These are phyloP conservation scores for Psettodes erumei DNA, from an alignment of 2,113 vertebrate genomes.

Conservation along the genomic window DNA sequence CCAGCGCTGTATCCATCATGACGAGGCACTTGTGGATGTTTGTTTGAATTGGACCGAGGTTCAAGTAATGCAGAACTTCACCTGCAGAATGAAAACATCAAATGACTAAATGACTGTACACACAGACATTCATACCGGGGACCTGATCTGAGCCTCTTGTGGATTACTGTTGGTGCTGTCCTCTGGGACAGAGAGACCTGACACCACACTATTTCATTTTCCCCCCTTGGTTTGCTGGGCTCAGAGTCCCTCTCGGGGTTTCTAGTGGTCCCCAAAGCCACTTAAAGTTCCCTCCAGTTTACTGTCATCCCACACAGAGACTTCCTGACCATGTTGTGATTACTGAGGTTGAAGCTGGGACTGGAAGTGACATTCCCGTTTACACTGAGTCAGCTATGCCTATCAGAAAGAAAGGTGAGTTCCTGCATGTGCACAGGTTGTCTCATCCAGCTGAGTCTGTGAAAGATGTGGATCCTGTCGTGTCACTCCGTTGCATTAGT, in stretches of 20 bases:
- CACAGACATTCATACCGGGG: neutral
- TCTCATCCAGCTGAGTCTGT: neutral
- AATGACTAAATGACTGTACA: neutral
- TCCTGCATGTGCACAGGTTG: neutral
- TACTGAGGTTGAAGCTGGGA: conserved; percentile 24
- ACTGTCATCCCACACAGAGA: neutral
- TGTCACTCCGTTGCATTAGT: neutral
- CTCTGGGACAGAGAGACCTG: conserved; percentile 6
- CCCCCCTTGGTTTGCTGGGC: neutral
- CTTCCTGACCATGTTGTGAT: conserved; percentile 46
- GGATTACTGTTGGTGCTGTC: conserved; percentile 6
- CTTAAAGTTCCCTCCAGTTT: neutral
- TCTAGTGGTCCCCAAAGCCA: too few species aligned
- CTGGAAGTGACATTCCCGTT: conserved; percentile 27
- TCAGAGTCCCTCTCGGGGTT: too few species aligned
- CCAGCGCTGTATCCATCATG: conserved; percentile 35
- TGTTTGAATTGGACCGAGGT: conserved; percentile 5
- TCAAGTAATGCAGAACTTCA: neutral
- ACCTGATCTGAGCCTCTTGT: neutral
- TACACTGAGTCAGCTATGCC: conserved; percentile 71
- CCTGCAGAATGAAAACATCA: conserved; percentile 16
- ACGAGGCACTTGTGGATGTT: conserved; percentile 39
- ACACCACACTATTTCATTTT: neutral
- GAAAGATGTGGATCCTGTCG: neutral
- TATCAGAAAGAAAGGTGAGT: conserved; percentile 83